phyloP scores from a whole-genome alignment of 2,113 vertebrate genomes.

The Propithecus coquereli region DNA sequence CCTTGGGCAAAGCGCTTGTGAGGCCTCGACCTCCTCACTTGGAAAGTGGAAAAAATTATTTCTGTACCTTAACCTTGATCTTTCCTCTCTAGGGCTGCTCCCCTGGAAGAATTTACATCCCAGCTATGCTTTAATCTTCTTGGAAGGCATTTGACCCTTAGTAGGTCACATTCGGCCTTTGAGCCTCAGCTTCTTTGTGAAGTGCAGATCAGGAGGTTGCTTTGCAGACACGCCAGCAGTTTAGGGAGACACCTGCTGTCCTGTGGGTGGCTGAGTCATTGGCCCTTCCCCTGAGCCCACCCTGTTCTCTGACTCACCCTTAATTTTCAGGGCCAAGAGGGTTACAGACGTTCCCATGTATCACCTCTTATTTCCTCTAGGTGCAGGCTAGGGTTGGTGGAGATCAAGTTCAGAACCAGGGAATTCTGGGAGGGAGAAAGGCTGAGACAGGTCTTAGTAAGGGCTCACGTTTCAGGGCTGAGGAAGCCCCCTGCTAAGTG shows the following conservation, averaged over 20 bases:
- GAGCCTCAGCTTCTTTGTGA: not conserved
- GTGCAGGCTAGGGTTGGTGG: not conserved
- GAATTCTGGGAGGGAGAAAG: not conserved
- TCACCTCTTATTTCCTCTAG: not conserved
- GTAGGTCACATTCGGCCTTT: not conserved
- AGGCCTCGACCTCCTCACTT: not conserved
- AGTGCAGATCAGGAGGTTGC: not conserved
- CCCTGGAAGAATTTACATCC: not conserved
- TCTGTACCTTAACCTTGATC: not conserved
- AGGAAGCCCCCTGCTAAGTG: not conserved
- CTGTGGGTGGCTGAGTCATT: not conserved
- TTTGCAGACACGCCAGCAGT: not conserved
- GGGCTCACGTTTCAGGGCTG: conserved; percentile 3
- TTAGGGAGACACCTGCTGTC: not conserved
- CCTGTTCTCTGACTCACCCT: not conserved
- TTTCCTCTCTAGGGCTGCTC: not conserved
- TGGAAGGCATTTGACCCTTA: not conserved
- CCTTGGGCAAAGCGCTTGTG: not conserved
- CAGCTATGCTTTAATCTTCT: not conserved
- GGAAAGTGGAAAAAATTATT: not conserved
- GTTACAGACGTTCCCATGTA: not conserved
- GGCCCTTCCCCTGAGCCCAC: not conserved
- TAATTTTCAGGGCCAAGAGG: not conserved
- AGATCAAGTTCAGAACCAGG: conserved; percentile 11
- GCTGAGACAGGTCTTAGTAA: not conserved